Conservation (phyloP, 2,797 vertebrate species). For the Platyrinchus mystaceus region DNA sequence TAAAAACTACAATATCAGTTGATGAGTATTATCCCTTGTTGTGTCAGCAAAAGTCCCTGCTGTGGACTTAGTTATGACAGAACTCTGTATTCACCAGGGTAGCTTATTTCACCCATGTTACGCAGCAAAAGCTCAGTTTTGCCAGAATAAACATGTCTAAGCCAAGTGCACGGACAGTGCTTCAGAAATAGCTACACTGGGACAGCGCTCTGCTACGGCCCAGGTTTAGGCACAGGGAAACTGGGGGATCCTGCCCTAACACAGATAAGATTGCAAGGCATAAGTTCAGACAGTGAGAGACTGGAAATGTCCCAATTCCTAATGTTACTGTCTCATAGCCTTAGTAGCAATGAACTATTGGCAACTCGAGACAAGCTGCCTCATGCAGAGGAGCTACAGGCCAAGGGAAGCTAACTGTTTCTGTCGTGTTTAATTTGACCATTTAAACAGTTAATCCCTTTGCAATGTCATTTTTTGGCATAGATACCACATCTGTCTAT, state of each 20-base stretch:
- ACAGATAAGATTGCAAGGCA: neutral
- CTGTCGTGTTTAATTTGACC: slow-evolving; percentile 63
- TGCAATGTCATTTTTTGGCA: slow-evolving; percentile 60
- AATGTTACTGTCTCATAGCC: slow-evolving; percentile 25
- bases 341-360: slow-evolving; percentile 47
- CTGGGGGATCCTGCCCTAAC: neutral
- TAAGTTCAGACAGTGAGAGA: slow-evolving; percentile 11
- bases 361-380: slow-evolving; percentile 53
- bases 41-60: slow-evolving; percentile 19
- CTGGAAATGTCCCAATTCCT: slow-evolving; percentile 41
- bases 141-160: neutral
- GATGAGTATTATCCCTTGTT: neutral
- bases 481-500: slow-evolving; percentile 30
- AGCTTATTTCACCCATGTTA: slow-evolving; percentile 17
- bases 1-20: neutral
- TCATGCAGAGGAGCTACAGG: slow-evolving; percentile 41
- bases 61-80: slow-evolving; percentile 3
- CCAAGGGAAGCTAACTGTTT: slow-evolving; percentile 59
- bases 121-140: neutral
- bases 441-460: slow-evolving; percentile 63
- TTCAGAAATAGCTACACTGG: neutral
- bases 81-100: neutral
- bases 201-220: neutral
- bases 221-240: neutral
- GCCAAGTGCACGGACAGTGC: neutral